These are phyloP conservation scores for Linnaemya tessellans DNA, from an alignment of 2,888 invertebrate genomes.

Conservation along the genomic window DNA sequence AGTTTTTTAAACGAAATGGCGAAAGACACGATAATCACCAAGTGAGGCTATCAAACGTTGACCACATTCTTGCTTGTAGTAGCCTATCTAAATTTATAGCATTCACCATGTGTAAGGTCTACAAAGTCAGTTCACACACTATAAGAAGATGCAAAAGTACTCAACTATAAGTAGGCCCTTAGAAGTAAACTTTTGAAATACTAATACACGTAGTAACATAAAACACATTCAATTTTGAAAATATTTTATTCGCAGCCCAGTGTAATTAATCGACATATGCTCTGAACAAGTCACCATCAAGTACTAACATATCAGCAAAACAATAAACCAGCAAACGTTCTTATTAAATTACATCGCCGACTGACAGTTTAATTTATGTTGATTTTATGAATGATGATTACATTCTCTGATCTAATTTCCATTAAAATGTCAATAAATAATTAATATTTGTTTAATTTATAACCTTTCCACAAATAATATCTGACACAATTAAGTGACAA, in stretches of 20 bases:
- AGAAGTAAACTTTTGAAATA: no score
- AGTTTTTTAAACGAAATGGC: no score
- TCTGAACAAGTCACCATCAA: conserved; percentile 7
- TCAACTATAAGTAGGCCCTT: no score
- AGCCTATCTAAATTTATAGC: no score
- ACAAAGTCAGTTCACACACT: no score
- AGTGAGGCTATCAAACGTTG: no score
- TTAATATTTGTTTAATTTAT: conserved; percentile 69
- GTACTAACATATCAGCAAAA: background rate
- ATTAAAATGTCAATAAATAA: conserved; percentile 69
- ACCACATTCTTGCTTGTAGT: no score
- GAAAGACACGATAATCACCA: no score
- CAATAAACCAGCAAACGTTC: conserved; percentile 1
- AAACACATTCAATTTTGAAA: no score
- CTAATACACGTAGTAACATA: no score
- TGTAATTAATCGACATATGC: background rate
- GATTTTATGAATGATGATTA: conserved; percentile 65
- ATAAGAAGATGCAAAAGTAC: no score
- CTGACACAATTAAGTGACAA: conserved; percentile 71
- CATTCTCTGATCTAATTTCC: conserved; percentile 70
- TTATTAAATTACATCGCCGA: conserved; percentile 54
- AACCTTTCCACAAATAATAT: conserved; percentile 71
- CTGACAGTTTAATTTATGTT: conserved; percentile 45
- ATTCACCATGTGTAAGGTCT: no score
- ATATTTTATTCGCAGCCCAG: background rate